phyloP scores from a whole-genome alignment of 2,797 vertebrate species.

The Glyptemys insculpta region DNA sequence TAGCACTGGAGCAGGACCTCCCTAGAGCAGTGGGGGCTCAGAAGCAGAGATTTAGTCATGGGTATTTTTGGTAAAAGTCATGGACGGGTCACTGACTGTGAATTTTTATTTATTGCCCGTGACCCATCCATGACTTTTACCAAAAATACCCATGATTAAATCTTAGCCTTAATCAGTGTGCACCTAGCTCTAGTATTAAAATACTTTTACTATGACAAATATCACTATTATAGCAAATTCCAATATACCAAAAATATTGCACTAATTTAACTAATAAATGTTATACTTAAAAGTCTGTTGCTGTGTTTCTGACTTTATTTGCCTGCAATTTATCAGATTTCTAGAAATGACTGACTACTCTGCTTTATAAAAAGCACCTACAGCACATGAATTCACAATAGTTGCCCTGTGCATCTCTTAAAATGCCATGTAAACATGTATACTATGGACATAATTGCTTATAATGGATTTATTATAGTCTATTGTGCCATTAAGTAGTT shows the following conservation, averaged over 20 bases:
- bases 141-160: too few relatives aligned
- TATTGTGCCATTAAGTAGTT: conserved; percentile 19
- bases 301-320: neutral
- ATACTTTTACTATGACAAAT: neutral
- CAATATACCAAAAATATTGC: neutral
- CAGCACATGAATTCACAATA: conserved; percentile 21
- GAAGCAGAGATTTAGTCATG: too few relatives aligned
- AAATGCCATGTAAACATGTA: conserved; percentile 65
- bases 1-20: too few relatives aligned
- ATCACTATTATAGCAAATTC: neutral
- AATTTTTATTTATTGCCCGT: too few relatives aligned
- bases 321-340: neutral
- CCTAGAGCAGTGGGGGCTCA: too few relatives aligned
- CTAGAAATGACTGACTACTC: neutral
- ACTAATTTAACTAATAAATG: conserved; percentile 45
- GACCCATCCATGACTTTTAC: too few relatives aligned
- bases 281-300: conserved; percentile 49
- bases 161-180: neutral
- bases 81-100: too few relatives aligned
- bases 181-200: neutral
- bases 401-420: neutral
- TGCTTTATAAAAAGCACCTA: conserved; percentile 36
- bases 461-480: conserved; percentile 60
- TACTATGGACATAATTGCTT: conserved; percentile 48
- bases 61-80: too few relatives aligned